Percentiles rank a stretch among this genome's conserved stretches.
These are phyloP conservation scores for Andinoacara biseriatus DNA, from an alignment of 2,113 vertebrate species.

Conservation along the genomic window DNA sequence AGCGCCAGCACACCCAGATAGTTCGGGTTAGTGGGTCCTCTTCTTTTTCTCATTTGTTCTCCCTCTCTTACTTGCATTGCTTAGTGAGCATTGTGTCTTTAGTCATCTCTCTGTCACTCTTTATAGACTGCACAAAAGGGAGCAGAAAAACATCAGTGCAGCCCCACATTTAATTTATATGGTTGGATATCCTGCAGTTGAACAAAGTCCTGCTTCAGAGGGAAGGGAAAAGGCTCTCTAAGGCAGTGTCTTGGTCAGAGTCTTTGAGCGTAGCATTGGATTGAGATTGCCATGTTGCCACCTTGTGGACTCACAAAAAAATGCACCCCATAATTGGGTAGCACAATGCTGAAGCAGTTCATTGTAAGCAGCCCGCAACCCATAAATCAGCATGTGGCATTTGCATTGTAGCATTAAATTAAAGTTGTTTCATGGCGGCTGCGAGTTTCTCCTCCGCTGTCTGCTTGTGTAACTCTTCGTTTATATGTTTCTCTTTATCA, in stretches of 20 bases:
- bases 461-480: conserved; percentile 6
- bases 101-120: conserved; percentile 26
- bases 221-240: conserved; percentile 52
- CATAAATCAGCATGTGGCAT: conserved; percentile 42
- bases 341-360: conserved; percentile 21
- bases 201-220: conserved; percentile 60
- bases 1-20: conserved; percentile 97
- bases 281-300: conserved; percentile 75
- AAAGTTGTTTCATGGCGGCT: conserved; percentile 28
- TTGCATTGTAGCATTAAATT: conserved; percentile 46
- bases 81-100: conserved; percentile 32
- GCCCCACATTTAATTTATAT: conserved; percentile 51
- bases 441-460: neutral
- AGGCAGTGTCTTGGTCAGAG: conserved; percentile 31
- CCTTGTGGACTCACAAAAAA: conserved; percentile 76
- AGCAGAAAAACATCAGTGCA: conserved; percentile 25
- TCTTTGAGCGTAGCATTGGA: conserved; percentile 37
- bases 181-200: conserved; percentile 67
- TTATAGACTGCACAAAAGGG: conserved; percentile 25
- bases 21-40: conserved; percentile 86
- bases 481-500: conserved; percentile 57
- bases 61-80: neutral
- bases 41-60: conserved; percentile 9
- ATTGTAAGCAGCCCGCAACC: conserved; percentile 17
- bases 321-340: conserved; percentile 53